Base-by-base conservation (phyloP, 1,140 invertebrate species). In the Scaptomyza graminum region DNA sequence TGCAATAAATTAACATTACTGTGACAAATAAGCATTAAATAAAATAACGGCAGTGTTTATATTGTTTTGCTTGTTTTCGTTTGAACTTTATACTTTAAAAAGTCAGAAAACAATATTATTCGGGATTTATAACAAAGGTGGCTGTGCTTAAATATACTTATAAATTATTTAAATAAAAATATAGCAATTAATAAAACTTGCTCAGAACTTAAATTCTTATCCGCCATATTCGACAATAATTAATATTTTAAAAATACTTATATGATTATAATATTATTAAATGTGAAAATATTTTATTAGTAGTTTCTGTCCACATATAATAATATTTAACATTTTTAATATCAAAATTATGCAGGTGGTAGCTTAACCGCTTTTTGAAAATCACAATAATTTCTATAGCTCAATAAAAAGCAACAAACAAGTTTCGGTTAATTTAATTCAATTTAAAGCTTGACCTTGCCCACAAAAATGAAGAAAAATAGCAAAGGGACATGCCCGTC, bases 351-450 rank as follows among this genome's bases (percentile, higher is more conserved):
- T 50, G 12, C 22, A 46, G 34, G 31, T 49, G 46, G 39, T 39
- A 8, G 7, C 13, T 8, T 34, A 52, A 59, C 55, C 51, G 44
- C 15, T 15, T 34, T 67, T 51, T 60, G 1, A 34, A 49, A 76
- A 49, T 37, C 61, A 47, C 56, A 76, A 62, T 31, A 75, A 46
- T 0, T 5, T 41, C 18, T 9, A 34, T 9, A 66, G 63, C 64
- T 66, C 47, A 81, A 68, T 62, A 59, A 43, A 51, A 44, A 51
- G 55, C 46, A 67, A 37, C 57, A 39, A 37, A 15, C 2, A 52
- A 68, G 43, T 44, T 44, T 51, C 73, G 49, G 71, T 61, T 84
- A 83, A 79, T 83, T 79, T 79, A 83, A 82, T 83, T 50, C 76
- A 79, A 79, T 83, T 83, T 63, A 65, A 46, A 55, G 43, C 47